Base-by-base conservation (phyloP, 2,113 vertebrate genomes). In the Azemiops feae region DNA sequence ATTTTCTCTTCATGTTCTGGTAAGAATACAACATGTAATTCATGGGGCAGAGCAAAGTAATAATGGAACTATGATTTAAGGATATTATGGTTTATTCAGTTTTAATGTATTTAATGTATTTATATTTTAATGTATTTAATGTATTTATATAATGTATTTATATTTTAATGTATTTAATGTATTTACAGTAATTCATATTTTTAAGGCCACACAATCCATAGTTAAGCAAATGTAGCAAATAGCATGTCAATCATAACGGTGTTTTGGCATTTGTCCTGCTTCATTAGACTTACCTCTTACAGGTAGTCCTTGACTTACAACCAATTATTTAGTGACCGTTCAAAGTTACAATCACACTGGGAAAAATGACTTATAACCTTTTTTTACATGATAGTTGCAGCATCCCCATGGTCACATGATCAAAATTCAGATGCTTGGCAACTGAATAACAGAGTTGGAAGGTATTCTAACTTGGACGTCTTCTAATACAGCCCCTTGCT, bases 1-100 rank as follows among this genome's bases (percentile, higher is more conserved):
- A 25, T 6, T 45, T 60, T 18, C 5, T 53, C 0, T 94, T 85
- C n/a, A 14, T 95, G 25, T 81, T 95, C 85, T 90, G 18, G 57
- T 92, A 53, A 55, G 60, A 81, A 91, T 25, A 18, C 91, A 58
- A 95, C 90, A 90, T 90, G 57, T 91, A 4, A 0, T 16, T 14
- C 47, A 92, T 93, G 53, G n/a, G 88, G 39, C 45, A 90, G n/a
- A 92, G 25, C 64, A 92, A 1, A 12, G 8, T 54, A 87, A 30
- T 39, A 87, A 7, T 34, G 30, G 93, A 54, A 8, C 43, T 9
- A 81, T 39, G 69, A 74, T 74, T 74, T 74, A 74, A 74, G 69
- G 14, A 39, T 20, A 16, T 81, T 22, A 39, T 39, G 34, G n/a
- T 81, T 81, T 81, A 8, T 39, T 39, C 34, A 81, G n/a, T 81